phyloP scores from a whole-genome alignment of 2,113 vertebrate species.

The Pelvicachromis taeniatus region DNA sequence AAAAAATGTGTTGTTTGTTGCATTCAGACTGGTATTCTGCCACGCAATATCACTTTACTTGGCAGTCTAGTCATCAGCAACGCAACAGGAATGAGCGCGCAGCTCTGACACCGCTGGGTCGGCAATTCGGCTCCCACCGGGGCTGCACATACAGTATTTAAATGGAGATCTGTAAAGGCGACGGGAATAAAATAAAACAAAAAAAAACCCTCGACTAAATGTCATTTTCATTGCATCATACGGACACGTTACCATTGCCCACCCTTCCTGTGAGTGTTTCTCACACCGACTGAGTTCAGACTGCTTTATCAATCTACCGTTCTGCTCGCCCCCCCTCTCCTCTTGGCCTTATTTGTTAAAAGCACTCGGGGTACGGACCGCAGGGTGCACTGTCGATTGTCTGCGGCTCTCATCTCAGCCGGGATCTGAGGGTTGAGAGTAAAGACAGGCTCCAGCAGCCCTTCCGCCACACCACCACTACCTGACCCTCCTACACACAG shows the following conservation, averaged over 20 bases:
- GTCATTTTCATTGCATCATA: conserved; percentile 6
- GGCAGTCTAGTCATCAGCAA: conserved; percentile 1
- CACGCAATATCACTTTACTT: conserved; percentile 11
- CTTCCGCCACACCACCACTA: background rate
- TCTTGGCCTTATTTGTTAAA: conserved; percentile 24
- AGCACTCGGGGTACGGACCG: background rate
- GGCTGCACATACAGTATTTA: background rate
- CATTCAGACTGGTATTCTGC: background rate
- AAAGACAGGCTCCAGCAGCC: background rate
- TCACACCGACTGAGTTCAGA: background rate
- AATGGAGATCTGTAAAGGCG: background rate
- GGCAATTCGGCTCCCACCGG: conserved; percentile 13
- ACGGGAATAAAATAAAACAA: background rate
- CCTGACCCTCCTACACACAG: background rate
- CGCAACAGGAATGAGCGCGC: background rate
- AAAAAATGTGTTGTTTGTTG: background rate
- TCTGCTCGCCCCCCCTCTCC: background rate
- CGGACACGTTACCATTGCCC: background rate
- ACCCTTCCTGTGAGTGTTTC: background rate
- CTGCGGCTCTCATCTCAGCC: conserved; percentile 30
- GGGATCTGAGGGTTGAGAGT: conserved; percentile 5
- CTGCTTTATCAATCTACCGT: conserved; percentile 3
- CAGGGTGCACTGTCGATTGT: conserved; percentile 9
- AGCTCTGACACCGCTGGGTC: conserved; percentile 2
- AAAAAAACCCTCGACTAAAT: background rate